phyloP scores from a whole-genome alignment of 2,888 invertebrate genomes.

The Microdon myrmicae region DNA sequence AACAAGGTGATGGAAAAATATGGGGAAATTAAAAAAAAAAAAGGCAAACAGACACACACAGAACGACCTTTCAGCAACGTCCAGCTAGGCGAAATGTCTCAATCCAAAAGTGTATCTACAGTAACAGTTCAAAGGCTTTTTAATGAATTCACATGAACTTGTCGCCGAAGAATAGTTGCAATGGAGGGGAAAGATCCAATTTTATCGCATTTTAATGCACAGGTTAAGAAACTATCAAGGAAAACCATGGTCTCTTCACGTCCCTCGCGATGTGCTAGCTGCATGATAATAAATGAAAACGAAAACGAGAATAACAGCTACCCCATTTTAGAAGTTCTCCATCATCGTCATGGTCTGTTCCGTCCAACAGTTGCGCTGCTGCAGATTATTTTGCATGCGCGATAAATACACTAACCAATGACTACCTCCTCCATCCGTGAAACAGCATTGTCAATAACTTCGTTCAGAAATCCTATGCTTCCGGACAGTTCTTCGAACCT shows the following conservation, averaged over 20 bases:
- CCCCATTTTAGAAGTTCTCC: no score
- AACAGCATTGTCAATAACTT: not conserved
- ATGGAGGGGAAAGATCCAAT: slow-evolving; percentile 41
- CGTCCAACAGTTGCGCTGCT: no score
- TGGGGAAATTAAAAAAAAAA: no score
- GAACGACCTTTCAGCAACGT: no score
- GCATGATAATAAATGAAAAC: no score
- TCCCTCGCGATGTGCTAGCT: no score
- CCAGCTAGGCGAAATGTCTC: no score
- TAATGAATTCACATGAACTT: slow-evolving; percentile 45
- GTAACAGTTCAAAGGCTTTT: slow-evolving; percentile 47
- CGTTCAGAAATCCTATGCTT: slow-evolving; percentile 35
- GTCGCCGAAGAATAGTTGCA: slow-evolving; percentile 38
- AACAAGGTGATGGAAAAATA: no score
- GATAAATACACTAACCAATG: not conserved
- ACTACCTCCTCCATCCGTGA: no score
- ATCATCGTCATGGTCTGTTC: no score
- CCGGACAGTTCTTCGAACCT: slow-evolving; percentile 53
- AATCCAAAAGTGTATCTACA: slow-evolving; percentile 42
- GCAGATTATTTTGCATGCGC: not conserved
- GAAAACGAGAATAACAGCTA: no score
- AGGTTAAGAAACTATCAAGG: slow-evolving; percentile 55
- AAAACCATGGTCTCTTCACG: slow-evolving; percentile 36
- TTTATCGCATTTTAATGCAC: slow-evolving; percentile 37
- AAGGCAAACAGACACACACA: no score